Evolutionary conservation across 2,797 vertebrate species (phyloP), one percentile per base, ranked within the genome.

Genomic region (Xyrichtys novacula): DNA sequence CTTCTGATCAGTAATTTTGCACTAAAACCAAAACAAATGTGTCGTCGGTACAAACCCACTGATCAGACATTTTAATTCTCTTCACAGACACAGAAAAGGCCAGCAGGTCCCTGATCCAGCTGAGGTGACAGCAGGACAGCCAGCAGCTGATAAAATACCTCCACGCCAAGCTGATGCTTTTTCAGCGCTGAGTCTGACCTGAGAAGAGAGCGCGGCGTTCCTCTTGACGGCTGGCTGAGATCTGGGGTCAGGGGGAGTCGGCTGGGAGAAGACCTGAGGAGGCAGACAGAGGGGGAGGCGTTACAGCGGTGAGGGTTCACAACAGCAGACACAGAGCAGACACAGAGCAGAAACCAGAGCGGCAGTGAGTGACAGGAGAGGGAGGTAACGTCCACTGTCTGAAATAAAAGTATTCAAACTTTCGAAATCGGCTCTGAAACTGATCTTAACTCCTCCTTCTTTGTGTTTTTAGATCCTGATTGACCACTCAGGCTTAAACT

Each of bases 131-230:
- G 19, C 5, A 25, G 22, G 34, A 61, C 56, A 42, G 48, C 12
- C 38, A 1, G 9, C 32, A 32, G 62, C 56, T 78, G 75, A 80
- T 38, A 68, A 49, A 70, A 79, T 50, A 61, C 43, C 42, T 43
- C 6, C 16, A 36, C 23, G 39, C 48, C 42, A 53, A 28, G 53
- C 53, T 46, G 56, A 31, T 39, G 17, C 39, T 55, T 25, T 17
- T 36, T 14, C n/a, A 68, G 47, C 65, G 19, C 36, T 15, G 53
- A 77, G 38, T 73, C 89, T 87, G 52, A 94, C 93, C 91, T 93
- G 71, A 26, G 83, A 11, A 7, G 59, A 49, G 26, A n/a, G 17
- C 0, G 65, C 11, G 15, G 75, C n/a, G 49, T 62, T 78, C 54
- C 72, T 80, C 71, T 71, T 83, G 34, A 31, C 34, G 42, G 56